A percentile compares a stretch with the other conserved stretches of the same genome.
Evolutionary conservation across 2,113 vertebrate genomes (phyloP).

Genomic region (Synchiropus splendidus): DNA sequence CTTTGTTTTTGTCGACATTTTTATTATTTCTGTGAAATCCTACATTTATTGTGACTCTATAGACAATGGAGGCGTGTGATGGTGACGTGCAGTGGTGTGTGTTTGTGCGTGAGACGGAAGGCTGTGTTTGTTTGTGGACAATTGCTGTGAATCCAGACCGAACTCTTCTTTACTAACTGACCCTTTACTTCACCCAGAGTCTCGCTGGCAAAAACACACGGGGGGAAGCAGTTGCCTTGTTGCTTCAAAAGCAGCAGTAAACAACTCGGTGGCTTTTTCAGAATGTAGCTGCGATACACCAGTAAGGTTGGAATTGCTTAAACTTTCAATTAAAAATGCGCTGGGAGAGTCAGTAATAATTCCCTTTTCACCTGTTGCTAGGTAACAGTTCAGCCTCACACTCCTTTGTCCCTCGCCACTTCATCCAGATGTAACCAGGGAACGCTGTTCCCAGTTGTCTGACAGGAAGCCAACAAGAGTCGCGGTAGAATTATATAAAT

Average conservation of each 20-base stretch:
- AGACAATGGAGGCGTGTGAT: slow-evolving; percentile 50
- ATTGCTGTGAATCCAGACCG: slow-evolving; percentile 67
- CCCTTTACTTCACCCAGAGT: slow-evolving; percentile 35
- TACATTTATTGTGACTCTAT: slow-evolving; percentile 59
- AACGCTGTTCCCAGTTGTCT: too few relatives aligned
- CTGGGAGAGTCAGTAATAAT: too few relatives aligned
- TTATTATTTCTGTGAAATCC: slow-evolving; percentile 75
- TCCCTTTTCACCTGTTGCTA: too few relatives aligned
- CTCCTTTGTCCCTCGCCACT: too few relatives aligned
- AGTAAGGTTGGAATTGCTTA: too few relatives aligned
- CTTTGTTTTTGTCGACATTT: slow-evolving; percentile 66
- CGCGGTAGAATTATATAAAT: too few relatives aligned
- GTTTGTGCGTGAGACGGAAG: slow-evolving; percentile 24
- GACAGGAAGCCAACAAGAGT: too few relatives aligned
- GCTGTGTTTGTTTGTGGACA: slow-evolving; percentile 51
- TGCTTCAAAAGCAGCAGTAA: slow-evolving; percentile 26
- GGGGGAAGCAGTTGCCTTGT: slow-evolving; percentile 7
- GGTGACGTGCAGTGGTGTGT: slow-evolving; percentile 52
- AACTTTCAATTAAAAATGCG: too few relatives aligned
- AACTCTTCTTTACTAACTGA: slow-evolving; percentile 48
- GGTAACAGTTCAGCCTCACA: too few relatives aligned
- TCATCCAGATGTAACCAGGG: too few relatives aligned
- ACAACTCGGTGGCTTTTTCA: slow-evolving; percentile 16
- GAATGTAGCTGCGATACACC: slow-evolving; percentile 47
- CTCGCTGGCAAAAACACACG: slow-evolving; percentile 21